Percentiles rank a stretch among this genome's conserved stretches.
phyloP scores from a whole-genome alignment of 2,888 invertebrate species.

The Cerastis rubricosa region DNA sequence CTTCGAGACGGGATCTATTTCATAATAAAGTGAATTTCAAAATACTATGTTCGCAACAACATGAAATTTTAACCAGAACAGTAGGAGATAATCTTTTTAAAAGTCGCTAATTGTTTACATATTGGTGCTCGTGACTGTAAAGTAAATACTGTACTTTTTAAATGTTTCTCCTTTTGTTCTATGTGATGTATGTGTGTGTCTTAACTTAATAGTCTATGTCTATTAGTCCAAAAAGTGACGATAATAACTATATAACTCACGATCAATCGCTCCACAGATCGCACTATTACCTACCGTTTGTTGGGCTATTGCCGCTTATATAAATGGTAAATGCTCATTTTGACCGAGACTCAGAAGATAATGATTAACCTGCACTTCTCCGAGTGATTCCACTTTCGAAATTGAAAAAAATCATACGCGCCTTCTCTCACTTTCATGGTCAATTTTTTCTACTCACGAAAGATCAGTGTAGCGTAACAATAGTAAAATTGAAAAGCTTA shows the following conservation, averaged over 20 bases:
- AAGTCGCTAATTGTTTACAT: neutral
- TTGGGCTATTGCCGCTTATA: neutral
- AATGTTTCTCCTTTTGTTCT: too few relatives aligned
- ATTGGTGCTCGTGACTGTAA: neutral
- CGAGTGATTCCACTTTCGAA: slow-evolving; percentile 46
- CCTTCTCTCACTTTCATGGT: slow-evolving; percentile 31
- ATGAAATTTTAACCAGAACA: too few relatives aligned
- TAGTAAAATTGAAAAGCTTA: slow-evolving; percentile 60
- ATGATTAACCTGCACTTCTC: neutral
- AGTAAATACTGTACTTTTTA: too few relatives aligned
- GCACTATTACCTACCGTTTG: neutral
- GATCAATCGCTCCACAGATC: neutral
- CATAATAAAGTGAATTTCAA: too few relatives aligned
- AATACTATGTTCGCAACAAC: too few relatives aligned
- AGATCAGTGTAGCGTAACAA: slow-evolving; percentile 47
- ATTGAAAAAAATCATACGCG: slow-evolving; percentile 21
- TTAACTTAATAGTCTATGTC: neutral
- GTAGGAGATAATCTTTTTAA: too few relatives aligned
- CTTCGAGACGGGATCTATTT: too few relatives aligned
- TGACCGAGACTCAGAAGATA: neutral
- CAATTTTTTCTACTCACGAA: slow-evolving; percentile 39
- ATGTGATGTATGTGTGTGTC: too few relatives aligned
- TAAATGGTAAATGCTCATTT: neutral
- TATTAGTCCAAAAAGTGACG: neutral
- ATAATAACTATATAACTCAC: too few relatives aligned